These are phyloP conservation scores for Lagocephalus sceleratus DNA, from an alignment of 2,797 vertebrate species.

Conservation along the genomic window DNA sequence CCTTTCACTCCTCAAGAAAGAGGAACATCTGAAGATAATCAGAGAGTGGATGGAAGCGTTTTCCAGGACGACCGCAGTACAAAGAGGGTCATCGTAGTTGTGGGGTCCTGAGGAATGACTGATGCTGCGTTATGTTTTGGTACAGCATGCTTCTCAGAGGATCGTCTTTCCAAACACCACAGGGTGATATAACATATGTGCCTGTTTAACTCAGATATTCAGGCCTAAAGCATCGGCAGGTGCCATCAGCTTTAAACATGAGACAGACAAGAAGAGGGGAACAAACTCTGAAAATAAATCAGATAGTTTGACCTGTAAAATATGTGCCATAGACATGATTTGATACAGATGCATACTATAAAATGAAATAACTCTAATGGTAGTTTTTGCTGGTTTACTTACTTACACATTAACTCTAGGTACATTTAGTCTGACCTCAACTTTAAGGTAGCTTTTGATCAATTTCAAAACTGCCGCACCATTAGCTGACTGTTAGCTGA, in stretches of 20 bases:
- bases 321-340: constrained; percentile 5
- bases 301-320: too few species aligned
- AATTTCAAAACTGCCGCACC: constrained; percentile 35
- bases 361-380: constrained; percentile 21
- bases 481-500: constrained; percentile 40
- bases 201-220: constrained; percentile 50
- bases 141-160: constrained; percentile 54
- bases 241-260: constrained; percentile 54
- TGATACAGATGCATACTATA: constrained; percentile 17
- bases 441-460: constrained; percentile 37
- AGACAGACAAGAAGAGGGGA: constrained; percentile 33
- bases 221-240: constrained; percentile 46
- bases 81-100: constrained; percentile 43
- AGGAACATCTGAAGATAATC: constrained; percentile 64
- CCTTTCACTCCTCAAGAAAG: constrained; percentile 24
- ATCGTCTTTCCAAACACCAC: constrained; percentile 52
- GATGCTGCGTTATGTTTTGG: constrained; percentile 60
- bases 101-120: constrained; percentile 53
- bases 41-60: constrained; percentile 24
- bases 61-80: constrained; percentile 33
- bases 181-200: constrained; percentile 54
- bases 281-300: not conserved
- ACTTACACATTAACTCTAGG: too few species aligned
- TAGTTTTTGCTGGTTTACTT: constrained; percentile 7
- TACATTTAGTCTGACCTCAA: constrained; percentile 30